These are phyloP conservation scores for Augiades crinisus DNA, from an alignment of 2,888 invertebrate genomes.

Conservation along the genomic window DNA sequence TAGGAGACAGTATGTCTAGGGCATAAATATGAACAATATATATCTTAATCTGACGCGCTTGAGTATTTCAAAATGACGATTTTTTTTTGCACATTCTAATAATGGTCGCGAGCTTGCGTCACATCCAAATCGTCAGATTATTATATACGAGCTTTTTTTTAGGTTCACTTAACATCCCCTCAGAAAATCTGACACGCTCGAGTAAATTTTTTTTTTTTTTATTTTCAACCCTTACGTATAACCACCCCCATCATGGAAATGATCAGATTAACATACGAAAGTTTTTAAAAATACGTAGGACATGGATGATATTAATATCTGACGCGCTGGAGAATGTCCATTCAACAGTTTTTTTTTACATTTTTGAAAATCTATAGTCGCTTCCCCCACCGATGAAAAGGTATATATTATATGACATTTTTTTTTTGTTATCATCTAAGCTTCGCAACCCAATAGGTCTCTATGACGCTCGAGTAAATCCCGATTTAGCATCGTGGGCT, in stretches of 20 bases:
- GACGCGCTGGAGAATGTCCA: conserved; percentile 20
- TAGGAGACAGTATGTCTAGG: conserved; percentile 18
- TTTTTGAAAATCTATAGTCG: too few species aligned
- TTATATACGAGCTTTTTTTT: conserved; percentile 20
- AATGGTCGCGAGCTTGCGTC: conserved; percentile 31
- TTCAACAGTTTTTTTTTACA: not conserved
- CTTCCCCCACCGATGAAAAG: too few species aligned
- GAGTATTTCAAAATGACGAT: conserved; percentile 32
- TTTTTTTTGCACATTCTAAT: conserved; percentile 31
- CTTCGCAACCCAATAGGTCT: too few species aligned
- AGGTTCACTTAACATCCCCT: conserved; percentile 18
- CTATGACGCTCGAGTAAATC: too few species aligned
- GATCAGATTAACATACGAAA: too few species aligned
- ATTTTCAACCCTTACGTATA: conserved; percentile 22
- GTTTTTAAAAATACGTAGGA: conserved; percentile 14
- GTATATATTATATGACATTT: too few species aligned
- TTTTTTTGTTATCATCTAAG: too few species aligned
- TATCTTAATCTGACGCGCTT: conserved; percentile 31
- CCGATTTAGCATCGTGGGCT: too few species aligned
- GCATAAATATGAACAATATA: conserved; percentile 28
- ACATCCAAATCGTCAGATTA: conserved; percentile 32
- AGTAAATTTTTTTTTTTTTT: conserved; percentile 24
- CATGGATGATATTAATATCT: conserved; percentile 25
- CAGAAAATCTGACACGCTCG: conserved; percentile 27
- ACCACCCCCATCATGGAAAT: not conserved